phyloP scores from a whole-genome alignment of 92 coral and sea anemone species.

The Porites divaricata region DNA sequence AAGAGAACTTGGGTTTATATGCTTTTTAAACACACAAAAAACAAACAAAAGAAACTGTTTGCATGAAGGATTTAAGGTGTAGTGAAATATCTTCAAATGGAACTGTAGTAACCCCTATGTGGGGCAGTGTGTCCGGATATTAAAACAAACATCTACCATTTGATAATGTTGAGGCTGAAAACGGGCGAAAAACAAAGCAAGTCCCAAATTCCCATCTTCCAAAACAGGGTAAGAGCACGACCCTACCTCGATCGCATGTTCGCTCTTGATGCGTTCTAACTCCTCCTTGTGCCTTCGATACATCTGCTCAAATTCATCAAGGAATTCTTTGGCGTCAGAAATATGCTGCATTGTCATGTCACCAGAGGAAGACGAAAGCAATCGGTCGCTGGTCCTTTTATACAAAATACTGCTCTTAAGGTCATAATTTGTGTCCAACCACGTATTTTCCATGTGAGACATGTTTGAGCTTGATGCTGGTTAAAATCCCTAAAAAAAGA shows the following conservation, averaged over 20 bases:
- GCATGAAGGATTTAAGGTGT: too few relatives aligned
- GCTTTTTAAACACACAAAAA: too few relatives aligned
- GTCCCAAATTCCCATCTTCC: background rate
- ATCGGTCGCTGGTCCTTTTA: slow-evolving; percentile 27
- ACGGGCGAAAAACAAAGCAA: too few relatives aligned
- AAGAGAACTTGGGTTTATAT: too few relatives aligned
- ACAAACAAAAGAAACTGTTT: too few relatives aligned
- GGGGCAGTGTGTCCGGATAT: too few relatives aligned
- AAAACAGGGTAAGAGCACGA: background rate
- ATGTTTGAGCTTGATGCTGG: background rate
- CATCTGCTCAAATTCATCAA: slow-evolving; percentile 91
- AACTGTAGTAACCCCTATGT: too few relatives aligned
- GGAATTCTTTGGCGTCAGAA: slow-evolving; percentile 89
- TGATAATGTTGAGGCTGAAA: too few relatives aligned
- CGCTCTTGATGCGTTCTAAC: slow-evolving; percentile 83
- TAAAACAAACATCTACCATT: too few relatives aligned
- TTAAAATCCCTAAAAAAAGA: slow-evolving; percentile 5
- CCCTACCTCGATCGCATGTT: slow-evolving; percentile 90
- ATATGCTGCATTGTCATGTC: slow-evolving; percentile 93
- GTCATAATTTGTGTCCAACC: background rate
- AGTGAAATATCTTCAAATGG: too few relatives aligned
- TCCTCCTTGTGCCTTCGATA: slow-evolving; percentile 82
- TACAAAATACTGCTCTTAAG: too few relatives aligned
- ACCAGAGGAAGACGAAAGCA: slow-evolving; percentile 22
- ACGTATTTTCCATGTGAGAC: slow-evolving; percentile 39